phyloP scores from a whole-genome alignment of 2,888 invertebrate species.

The Limnephilus lunatus region DNA sequence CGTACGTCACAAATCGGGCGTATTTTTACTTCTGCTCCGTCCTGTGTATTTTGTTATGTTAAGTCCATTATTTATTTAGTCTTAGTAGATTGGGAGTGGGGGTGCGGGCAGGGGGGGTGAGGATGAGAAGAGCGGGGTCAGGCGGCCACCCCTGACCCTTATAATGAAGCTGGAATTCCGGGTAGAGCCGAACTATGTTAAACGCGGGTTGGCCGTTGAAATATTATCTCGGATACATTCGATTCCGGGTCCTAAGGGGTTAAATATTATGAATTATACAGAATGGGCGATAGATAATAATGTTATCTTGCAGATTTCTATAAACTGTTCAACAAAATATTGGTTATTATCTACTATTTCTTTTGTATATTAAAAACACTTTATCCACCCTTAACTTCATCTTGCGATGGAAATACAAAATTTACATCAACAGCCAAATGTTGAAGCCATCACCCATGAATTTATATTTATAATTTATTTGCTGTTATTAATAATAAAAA shows the following conservation, averaged over 20 bases:
- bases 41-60: background rate
- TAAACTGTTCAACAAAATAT: background rate
- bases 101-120: background rate
- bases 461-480: no score
- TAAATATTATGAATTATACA: slow-evolving; percentile 20
- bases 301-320: background rate
- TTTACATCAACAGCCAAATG: no score
- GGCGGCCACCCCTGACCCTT: slow-evolving; percentile 38
- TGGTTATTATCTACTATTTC: no score
- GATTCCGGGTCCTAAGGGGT: background rate
- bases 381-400: no score
- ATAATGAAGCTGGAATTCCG: slow-evolving; percentile 48
- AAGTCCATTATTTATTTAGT: background rate
- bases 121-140: background rate
- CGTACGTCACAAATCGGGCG: no score
- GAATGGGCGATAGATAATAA: background rate
- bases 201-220: slow-evolving; percentile 21
- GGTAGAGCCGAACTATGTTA: slow-evolving; percentile 41
- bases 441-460: no score
- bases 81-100: background rate
- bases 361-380: no score
- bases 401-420: no score
- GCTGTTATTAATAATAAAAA: no score
- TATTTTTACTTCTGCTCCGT: background rate
- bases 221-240: slow-evolving; percentile 46